These are phyloP conservation scores for Pangasianodon hypophthalmus DNA, from an alignment of 2,113 vertebrate species.

Conservation along the genomic window DNA sequence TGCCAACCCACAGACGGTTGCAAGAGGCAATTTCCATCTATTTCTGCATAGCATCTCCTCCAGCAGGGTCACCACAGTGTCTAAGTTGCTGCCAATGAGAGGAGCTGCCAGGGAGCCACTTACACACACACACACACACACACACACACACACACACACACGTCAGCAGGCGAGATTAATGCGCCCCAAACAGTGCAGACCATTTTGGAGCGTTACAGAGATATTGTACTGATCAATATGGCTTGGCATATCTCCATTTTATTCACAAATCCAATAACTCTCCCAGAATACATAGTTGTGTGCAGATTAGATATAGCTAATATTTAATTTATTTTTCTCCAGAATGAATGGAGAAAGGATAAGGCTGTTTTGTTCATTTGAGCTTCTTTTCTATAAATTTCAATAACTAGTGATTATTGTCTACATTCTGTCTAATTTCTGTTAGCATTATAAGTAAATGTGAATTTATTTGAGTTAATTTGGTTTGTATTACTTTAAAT, in stretches of 20 bases:
- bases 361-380: neutral
- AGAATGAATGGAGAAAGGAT: neutral
- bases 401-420: neutral
- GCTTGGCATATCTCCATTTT: constrained; percentile 28
- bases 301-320: constrained; percentile 21
- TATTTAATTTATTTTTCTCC: neutral
- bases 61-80: constrained; percentile 56
- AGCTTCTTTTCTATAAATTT: neutral
- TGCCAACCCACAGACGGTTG: constrained; percentile 53
- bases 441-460: neutral
- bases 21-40: constrained; percentile 68
- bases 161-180: constrained; percentile 58
- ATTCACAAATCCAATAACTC: constrained; percentile 6
- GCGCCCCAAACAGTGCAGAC: constrained; percentile 53
- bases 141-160: constrained; percentile 32
- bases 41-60: constrained; percentile 62
- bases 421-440: neutral
- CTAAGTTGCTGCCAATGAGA: constrained; percentile 61
- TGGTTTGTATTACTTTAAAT: neutral
- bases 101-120: constrained; percentile 60
- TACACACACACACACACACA: constrained; percentile 30
- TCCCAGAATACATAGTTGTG: neutral
- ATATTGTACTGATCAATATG: constrained; percentile 47
- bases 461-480: neutral
- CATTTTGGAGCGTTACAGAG: neutral